Percentiles rank a stretch among this genome's conserved stretches.
Evolutionary conservation across 2,113 vertebrate species (phyloP).

Genomic region (Microtus ochrogaster): DNA sequence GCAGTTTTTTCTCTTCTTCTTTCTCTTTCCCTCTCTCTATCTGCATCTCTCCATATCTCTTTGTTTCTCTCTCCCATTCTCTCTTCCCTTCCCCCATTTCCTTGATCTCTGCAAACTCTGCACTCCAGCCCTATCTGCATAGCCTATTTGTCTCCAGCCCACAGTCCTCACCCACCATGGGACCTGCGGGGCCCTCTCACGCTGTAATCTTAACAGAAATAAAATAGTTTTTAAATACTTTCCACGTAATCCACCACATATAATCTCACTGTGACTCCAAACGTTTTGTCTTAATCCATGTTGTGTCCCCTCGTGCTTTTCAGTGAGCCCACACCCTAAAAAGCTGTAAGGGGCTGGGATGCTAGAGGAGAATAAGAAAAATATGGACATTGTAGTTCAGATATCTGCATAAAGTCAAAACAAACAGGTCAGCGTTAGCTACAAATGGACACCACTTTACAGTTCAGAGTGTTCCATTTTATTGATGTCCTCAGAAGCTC

Average conservation of each 20-base stretch:
- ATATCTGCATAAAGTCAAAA: constrained; percentile 64
- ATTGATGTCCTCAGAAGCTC: constrained; percentile 58
- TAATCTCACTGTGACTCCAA: neutral
- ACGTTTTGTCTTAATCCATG: constrained; percentile 42
- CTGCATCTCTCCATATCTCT: too few species aligned
- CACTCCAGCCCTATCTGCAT: too few species aligned
- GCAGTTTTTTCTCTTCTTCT: too few species aligned
- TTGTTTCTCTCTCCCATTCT: too few species aligned
- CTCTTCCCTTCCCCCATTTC: too few species aligned
- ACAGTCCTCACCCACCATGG: too few species aligned
- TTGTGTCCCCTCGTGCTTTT: neutral
- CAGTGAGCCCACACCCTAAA: neutral
- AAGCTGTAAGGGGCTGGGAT: constrained; percentile 47
- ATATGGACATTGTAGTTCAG: constrained; percentile 4
- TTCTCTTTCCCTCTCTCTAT: too few species aligned
- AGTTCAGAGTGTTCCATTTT: constrained; percentile 65
- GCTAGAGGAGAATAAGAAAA: constrained; percentile 35
- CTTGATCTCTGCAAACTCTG: too few species aligned
- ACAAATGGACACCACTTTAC: constrained; percentile 31
- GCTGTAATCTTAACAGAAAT: neutral
- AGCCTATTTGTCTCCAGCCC: too few species aligned
- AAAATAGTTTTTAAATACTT: neutral
- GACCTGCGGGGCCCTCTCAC: too few species aligned
- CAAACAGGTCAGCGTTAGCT: constrained; percentile 50
- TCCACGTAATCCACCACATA: constrained; percentile 10